Conservation (phyloP, 2,797 vertebrate genomes). For the Sardinella longiceps region DNA sequence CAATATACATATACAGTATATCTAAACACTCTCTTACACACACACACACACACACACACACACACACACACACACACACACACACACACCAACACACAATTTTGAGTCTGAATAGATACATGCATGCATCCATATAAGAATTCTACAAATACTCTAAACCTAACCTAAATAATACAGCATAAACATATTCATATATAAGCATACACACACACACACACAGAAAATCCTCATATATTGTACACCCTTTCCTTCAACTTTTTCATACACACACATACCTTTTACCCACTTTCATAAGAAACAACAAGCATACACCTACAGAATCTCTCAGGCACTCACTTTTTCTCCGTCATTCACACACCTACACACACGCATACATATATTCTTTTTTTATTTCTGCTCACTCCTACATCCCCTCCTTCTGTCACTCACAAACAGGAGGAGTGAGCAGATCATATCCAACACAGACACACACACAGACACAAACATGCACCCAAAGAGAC, state of each 20-base stretch:
- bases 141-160: not conserved
- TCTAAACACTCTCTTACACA: too few relatives aligned
- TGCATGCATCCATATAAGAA: not conserved
- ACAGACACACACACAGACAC: slow-evolving; percentile 27
- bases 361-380: not conserved
- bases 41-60: not conserved
- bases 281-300: not conserved
- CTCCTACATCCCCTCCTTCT: not conserved
- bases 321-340: not conserved
- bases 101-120: not conserved
- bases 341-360: not conserved
- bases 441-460: too few relatives aligned
- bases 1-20: too few relatives aligned
- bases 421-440: not conserved
- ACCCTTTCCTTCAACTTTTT: too few relatives aligned
- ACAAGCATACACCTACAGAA: not conserved
- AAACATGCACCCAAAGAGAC: slow-evolving; percentile 50
- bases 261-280: slow-evolving; percentile 5
- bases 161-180: not conserved
- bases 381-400: not conserved
- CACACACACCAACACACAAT: not conserved
- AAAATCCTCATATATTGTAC: too few relatives aligned
- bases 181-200: not conserved
- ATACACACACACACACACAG: not conserved
- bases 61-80: slow-evolving; percentile 27